These are phyloP conservation scores for Okapia johnstoni DNA, from an alignment of 2,113 vertebrate species.

Conservation along the genomic window DNA sequence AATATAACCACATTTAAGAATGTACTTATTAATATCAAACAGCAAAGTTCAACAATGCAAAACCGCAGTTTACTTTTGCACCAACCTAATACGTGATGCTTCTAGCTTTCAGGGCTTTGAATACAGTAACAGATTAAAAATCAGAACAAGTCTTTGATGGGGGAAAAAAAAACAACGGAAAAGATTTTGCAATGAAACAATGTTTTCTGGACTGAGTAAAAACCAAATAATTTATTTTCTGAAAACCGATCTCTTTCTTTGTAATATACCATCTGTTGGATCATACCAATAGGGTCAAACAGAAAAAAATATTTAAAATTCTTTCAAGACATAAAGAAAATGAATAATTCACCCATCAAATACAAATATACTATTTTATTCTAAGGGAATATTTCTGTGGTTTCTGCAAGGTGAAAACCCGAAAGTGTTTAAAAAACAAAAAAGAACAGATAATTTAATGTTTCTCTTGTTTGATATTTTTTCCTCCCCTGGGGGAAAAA, in stretches of 20 bases:
- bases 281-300: conserved; percentile 34
- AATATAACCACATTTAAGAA: not conserved
- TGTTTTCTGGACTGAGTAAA: conserved; percentile 33
- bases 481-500: not conserved
- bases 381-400: conserved; percentile 63
- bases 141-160: not conserved
- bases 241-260: conserved; percentile 25
- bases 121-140: not conserved
- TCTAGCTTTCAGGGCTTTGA: not conserved
- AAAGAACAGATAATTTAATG: conserved; percentile 43
- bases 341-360: conserved; percentile 47
- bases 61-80: not conserved
- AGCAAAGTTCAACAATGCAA: not conserved
- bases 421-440: conserved; percentile 17
- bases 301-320: conserved; percentile 43
- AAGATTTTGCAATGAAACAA: not conserved
- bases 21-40: not conserved
- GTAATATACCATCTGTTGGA: conserved; percentile 36
- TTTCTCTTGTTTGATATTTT: conserved; percentile 50
- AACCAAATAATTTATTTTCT: conserved; percentile 50
- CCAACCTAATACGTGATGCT: not conserved
- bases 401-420: conserved; percentile 42
- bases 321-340: conserved; percentile 59
- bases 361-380: conserved; percentile 72
- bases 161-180: not conserved